Base-by-base conservation (phyloP, 2,797 vertebrate genomes). In the Arrhamphus sclerolepis region DNA sequence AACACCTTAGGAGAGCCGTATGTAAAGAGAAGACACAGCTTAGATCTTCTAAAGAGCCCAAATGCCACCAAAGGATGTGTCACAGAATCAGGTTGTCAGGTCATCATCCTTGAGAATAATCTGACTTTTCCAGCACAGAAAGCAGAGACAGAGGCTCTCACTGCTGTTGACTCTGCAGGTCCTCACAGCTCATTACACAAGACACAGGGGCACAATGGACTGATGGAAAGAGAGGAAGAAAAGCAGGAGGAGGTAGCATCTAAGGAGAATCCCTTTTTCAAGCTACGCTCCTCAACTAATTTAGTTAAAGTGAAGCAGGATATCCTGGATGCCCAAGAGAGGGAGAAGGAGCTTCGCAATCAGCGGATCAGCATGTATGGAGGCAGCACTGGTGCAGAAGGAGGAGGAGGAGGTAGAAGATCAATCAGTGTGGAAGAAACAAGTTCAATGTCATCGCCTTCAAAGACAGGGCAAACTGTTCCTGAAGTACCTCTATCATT, bases 351-450 rank as follows among this genome's bases (percentile, higher is more conserved):
- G 54, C 89, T 95, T 44, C 90, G 69, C 44, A 89, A 75, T 73
- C 95, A 93, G 85, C 89, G 95, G 73, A 80, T 51, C 55, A 88
- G 79, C 59, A 31, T 96, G 56, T 95, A 96, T 14, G 92, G 94
- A 20, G 73, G 55, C 2, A 42, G 50, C 0, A 61, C 81, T 19
- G 53, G 60, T 31, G 10, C 59, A 34, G 13, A 34, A 10, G 31
- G 10, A 34, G 31, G 8, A 34, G 31, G 31, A 10, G 31, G 31
- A 11, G 28, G 28, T 4, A 7, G 28, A 7, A 9, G 8, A 34
- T 34, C 31, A 34, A 31, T 31, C 29, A 31, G 29, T 9, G 29
- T 31, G 29, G 29, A 31, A 31, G 29, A 31, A 31, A 31, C 7
- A 31, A 31, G 29, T 31, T 31, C 29, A 31, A 3, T 13, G 46